These are phyloP conservation scores for Crambe crambe DNA, from an alignment of 37 sponge, comb jelly and placozoan species.

Conservation along the genomic window DNA sequence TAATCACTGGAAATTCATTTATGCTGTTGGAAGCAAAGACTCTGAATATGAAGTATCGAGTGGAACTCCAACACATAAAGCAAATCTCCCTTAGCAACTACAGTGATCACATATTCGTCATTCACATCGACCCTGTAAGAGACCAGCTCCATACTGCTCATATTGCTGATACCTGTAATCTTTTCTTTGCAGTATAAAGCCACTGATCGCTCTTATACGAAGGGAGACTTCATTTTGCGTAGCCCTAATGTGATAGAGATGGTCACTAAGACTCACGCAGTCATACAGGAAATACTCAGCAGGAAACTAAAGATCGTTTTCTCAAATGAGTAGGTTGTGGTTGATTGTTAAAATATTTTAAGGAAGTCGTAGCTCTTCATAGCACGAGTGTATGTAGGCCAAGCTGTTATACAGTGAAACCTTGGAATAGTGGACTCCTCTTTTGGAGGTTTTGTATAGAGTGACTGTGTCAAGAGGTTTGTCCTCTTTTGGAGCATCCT, in stretches of 20 bases:
- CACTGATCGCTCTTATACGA: conserved; percentile 37
- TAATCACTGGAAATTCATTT: conserved; percentile 58
- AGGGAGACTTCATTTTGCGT: conserved; percentile 83
- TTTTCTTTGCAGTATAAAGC: conserved; percentile 25
- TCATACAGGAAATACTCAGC: conserved; percentile 53
- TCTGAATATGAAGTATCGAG: conserved; percentile 53
- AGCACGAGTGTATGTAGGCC: too few species aligned
- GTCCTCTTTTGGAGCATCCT: too few species aligned
- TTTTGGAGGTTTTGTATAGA: neutral
- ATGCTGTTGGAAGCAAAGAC: conserved; percentile 75
- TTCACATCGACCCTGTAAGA: conserved; percentile 75
- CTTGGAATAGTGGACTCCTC: too few species aligned
- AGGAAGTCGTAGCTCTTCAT: too few species aligned
- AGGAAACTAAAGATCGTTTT: conserved; percentile 33
- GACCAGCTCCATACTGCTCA: neutral
- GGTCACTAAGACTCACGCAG: conserved; percentile 67
- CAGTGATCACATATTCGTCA: conserved; percentile 64
- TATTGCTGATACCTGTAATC: neutral
- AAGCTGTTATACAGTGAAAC: too few species aligned
- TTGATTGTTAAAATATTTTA: too few species aligned
- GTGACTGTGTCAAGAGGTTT: neutral
- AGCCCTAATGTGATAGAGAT: conserved; percentile 69
- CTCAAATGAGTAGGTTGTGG: conserved; percentile 31
- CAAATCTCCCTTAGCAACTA: conserved; percentile 61
- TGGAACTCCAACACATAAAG: conserved; percentile 50